Evolutionary conservation across 2,113 vertebrate genomes (phyloP), one percentile per base, ranked within the genome.

Genomic region (Odocoileus hemionus): DNA sequence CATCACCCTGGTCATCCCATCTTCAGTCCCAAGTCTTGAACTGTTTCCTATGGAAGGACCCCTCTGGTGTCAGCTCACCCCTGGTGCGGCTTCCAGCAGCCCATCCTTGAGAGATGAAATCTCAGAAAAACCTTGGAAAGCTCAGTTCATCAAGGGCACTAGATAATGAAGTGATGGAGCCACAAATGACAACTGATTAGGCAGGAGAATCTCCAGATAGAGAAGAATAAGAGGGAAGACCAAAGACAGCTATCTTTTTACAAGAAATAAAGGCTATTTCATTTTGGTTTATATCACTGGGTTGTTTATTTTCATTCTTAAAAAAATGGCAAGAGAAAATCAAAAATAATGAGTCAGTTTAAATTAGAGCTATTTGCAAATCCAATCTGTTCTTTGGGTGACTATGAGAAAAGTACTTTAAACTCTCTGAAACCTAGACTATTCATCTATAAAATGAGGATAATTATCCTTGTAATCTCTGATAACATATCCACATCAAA

Each of bases 341-440:
- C 26, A 11, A 91, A 82, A 84, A 43, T 21, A 91, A 36, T 83
- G 30, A 57, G 47, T 61, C 23, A 9, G 26, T 85, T 95, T 85
- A 95, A 82, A 90, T 83, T 67, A 45, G 47, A 86, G 43, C 30
- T 85, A 50, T 84, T 70, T 74, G 43, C 52, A 89, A 79, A 93
- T 6, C 14, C 61, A 82, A 39, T 45, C 61, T 92, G 30, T 79
- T 89, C 67, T 79, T 74, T 96, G n/a, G 10, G 55, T 80, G 80
- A 64, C 30, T 4, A 0, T n/a, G 26, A 64, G 70, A 36, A 92
- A 95, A 95, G 86, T 43, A 64, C 50, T 67, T 95, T 92, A 80
- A 97, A 92, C 74, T 97, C 76, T 91, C 47, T 88, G 92, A 96
- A 85, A 36, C 50, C 85, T 45, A 60, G 57, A 47, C 84, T 60